These are phyloP conservation scores for Pitangus sulphuratus DNA, from an alignment of 2,797 vertebrate species.

Conservation along the genomic window DNA sequence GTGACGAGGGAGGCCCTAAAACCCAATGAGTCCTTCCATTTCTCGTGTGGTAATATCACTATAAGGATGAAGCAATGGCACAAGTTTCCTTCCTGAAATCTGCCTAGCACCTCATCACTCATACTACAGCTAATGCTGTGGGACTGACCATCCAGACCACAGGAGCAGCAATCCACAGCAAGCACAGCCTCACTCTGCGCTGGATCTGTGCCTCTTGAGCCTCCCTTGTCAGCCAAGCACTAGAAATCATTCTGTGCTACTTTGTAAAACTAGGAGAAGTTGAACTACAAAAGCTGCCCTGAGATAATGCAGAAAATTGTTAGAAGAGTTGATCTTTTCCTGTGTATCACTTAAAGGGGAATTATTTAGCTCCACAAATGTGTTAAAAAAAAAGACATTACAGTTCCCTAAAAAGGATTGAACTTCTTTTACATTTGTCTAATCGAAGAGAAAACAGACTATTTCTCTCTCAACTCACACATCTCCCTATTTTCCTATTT, in stretches of 20 bases:
- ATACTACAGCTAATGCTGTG: not conserved
- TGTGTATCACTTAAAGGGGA: not conserved
- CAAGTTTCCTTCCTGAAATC: not conserved
- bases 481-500: not conserved
- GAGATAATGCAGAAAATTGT: not conserved
- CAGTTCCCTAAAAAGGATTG: not conserved
- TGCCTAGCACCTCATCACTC: not conserved
- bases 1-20: not conserved
- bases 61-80: not conserved
- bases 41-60: not conserved
- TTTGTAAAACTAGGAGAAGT: not conserved
- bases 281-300: not conserved
- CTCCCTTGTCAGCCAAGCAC: not conserved
- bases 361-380: not conserved
- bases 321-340: not conserved
- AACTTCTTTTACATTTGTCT: not conserved
- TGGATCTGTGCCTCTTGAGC: not conserved
- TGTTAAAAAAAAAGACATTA: not conserved
- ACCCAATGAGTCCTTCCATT: accelerated
- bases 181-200: not conserved
- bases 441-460: not conserved
- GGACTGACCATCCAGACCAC: not conserved
- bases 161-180: not conserved
- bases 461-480: not conserved
- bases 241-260: not conserved